These are phyloP conservation scores for Patiria pectinifera DNA, from an alignment of 53 echinoderm and acorn worm species.

Conservation along the genomic window DNA sequence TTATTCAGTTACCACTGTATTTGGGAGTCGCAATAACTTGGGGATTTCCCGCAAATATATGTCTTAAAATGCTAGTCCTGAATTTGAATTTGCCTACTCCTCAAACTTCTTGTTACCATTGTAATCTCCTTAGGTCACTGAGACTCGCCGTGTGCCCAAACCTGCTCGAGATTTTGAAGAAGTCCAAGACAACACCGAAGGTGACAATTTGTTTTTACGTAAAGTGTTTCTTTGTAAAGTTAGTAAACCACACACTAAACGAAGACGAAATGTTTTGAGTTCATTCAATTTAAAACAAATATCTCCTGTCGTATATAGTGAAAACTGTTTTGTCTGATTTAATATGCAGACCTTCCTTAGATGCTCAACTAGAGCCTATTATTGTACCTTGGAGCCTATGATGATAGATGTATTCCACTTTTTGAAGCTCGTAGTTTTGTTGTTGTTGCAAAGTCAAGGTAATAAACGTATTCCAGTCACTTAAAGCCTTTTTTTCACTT, in stretches of 20 bases:
- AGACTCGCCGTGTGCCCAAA: slow-evolving; percentile 21
- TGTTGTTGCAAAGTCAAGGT: too few relatives aligned
- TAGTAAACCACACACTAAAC: not conserved
- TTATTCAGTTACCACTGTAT: too few relatives aligned
- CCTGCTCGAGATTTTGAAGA: not conserved
- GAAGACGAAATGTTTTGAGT: not conserved
- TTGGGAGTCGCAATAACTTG: too few relatives aligned
- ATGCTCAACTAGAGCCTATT: too few relatives aligned
- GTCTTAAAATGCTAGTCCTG: too few relatives aligned
- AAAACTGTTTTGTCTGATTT: too few relatives aligned
- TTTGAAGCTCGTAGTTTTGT: not conserved
- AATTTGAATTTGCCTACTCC: not conserved
- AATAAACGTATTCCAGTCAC: not conserved
- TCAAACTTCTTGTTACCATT: not conserved
- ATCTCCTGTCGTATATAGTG: too few relatives aligned
- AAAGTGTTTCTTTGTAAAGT: not conserved
- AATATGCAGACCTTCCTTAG: too few relatives aligned
- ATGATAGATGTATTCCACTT: too few relatives aligned
- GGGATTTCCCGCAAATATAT: too few relatives aligned
- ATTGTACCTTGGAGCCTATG: too few relatives aligned
- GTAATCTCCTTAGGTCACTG: not conserved
- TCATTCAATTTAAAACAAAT: too few relatives aligned
- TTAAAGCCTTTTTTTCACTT: not conserved
- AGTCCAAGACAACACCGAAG: not conserved
- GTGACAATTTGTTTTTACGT: not conserved